Base-by-base conservation (phyloP, 2,888 invertebrate genomes). In the Hesperia comma region DNA sequence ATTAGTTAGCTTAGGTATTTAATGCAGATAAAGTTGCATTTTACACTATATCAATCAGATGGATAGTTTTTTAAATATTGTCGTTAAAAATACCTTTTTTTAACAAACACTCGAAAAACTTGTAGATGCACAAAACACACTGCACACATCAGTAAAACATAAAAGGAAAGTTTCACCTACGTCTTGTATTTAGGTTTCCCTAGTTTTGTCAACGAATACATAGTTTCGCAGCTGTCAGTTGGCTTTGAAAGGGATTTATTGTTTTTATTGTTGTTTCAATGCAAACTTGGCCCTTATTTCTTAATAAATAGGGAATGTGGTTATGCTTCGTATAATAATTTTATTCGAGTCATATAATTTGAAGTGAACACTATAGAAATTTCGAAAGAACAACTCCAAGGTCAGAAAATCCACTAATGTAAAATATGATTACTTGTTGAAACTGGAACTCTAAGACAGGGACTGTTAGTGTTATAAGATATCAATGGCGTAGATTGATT, bases 181-280 rank as follows among this genome's bases (percentile, higher is more conserved):
- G 14, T 21, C 1, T 26, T 14, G 6, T 51, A 54, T 15, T 14
- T 15, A 80, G 74, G 84, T 54, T 70, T 70, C 84, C 74, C 67
- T 71, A 78, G 69, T 71, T 77, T 83, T 77, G 85, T 80, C 81
- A 78, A 83, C 83, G 85, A 90, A 90, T n/a, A n/a, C n/a, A n/a
- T 90, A 90, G 90, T 90, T 90, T 85, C 86, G 85, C 87, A 88
- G 86, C 90, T 90, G 91, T 91, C 91, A 89, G 88, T 75, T 83
- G 82, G 86, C 84, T 89, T 87, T 88, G 90, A 90, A 86, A 82
- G 84, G 88, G 88, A 91, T 91, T 91, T 92, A 91, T 90, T 92
- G 90, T 91, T 91, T 90, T 90, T 90, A 89, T 91, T 90, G 90
- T 90, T 90, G 90, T 90, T 90, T 88, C 85, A 80, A 81, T 81